phyloP scores from a whole-genome alignment of 2,797 vertebrate species.

The Merluccius polli region DNA sequence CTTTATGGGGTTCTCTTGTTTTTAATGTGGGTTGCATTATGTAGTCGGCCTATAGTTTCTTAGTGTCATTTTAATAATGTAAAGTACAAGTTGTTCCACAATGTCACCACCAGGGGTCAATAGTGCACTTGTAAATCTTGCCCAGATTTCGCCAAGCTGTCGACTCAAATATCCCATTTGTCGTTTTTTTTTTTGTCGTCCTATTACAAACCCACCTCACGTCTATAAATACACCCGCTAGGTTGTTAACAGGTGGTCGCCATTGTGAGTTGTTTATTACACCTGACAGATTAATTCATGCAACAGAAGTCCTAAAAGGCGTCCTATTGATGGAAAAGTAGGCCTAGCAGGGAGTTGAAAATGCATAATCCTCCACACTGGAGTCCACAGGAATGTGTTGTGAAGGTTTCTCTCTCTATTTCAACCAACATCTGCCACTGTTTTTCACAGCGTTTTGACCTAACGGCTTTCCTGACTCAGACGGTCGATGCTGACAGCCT shows the following conservation, averaged over 20 bases:
- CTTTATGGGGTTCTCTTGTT: neutral
- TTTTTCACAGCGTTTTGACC: neutral
- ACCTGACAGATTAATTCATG: neutral
- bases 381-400: no score
- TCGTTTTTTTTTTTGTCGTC: neutral
- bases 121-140: neutral
- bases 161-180: neutral
- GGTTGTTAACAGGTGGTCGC: neutral
- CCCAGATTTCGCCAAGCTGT: neutral
- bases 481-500: neutral
- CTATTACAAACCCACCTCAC: neutral
- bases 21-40: no score
- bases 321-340: neutral
- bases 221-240: neutral
- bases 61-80: neutral
- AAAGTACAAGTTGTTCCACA: neutral
- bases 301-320: neutral
- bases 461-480: neutral
- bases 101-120: constrained; percentile 29
- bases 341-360: neutral
- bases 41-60: no score
- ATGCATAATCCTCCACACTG: no score
- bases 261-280: neutral
- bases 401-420: no score
- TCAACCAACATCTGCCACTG: no score